Evolutionary conservation across 2,113 vertebrate species (phyloP).

Genomic region (Trogon surrucura): DNA sequence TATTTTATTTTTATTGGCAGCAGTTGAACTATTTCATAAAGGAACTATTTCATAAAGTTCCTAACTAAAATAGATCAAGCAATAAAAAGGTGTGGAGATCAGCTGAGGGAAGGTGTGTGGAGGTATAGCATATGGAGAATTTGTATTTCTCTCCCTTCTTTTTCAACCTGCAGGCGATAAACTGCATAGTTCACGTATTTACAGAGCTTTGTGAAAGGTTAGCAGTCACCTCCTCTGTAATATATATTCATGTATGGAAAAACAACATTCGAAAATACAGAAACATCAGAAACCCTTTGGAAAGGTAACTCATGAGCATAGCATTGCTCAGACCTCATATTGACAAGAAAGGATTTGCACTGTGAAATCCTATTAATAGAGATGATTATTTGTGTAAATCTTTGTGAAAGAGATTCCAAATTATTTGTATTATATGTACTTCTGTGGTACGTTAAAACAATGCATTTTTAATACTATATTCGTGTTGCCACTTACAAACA

Average conservation of each 20-base stretch:
- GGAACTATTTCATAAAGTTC: not conserved
- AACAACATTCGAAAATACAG: not conserved
- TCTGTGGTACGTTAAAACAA: not conserved
- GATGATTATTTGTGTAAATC: not conserved
- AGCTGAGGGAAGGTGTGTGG: not conserved
- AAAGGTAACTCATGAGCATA: not conserved
- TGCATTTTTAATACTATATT: not conserved
- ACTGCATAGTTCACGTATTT: not conserved
- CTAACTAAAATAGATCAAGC: not conserved
- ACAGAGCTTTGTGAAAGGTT: not conserved
- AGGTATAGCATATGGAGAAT: not conserved
- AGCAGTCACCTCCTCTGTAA: not conserved
- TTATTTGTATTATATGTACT: not conserved
- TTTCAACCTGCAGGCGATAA: not conserved
- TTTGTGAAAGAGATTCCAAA: not conserved
- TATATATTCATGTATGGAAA: not conserved
- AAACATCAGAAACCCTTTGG: not conserved
- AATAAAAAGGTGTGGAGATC: not conserved
- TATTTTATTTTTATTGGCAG: not conserved
- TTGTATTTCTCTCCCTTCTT: not conserved
- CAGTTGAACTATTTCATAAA: not conserved
- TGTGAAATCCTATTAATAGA: conserved; percentile 26
- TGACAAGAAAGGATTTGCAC: conserved; percentile 14
- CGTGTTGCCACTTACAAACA: not conserved
- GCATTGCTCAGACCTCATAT: not conserved